Conservation (phyloP, 2,113 vertebrate genomes). For the Collichthys lucidus region DNA sequence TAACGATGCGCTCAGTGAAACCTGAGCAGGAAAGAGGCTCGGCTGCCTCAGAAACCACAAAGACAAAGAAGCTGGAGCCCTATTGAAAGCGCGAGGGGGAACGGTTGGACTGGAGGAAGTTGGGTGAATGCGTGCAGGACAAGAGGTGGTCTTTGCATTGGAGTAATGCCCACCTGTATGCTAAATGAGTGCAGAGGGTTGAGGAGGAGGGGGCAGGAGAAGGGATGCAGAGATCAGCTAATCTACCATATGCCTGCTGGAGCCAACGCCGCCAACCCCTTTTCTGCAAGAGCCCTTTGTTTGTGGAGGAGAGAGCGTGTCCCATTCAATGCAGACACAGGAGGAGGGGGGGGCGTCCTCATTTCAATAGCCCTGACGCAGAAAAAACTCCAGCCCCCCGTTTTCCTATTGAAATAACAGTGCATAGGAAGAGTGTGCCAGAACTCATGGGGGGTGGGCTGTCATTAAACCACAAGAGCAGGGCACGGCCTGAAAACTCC, state of each 20-base stretch:
- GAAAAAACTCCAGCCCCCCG: slow-evolving; percentile 43
- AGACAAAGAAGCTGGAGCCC: slow-evolving; percentile 26
- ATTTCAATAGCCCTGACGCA: slow-evolving; percentile 63
- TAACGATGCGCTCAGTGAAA: neutral
- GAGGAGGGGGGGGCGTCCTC: slow-evolving; percentile 56
- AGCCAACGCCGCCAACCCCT: slow-evolving; percentile 68
- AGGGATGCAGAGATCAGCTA: slow-evolving; percentile 47
- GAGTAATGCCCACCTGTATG: slow-evolving; percentile 90
- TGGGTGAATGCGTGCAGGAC: slow-evolving; percentile 33
- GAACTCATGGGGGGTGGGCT: slow-evolving; percentile 60
- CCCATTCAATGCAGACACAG: slow-evolving; percentile 65
- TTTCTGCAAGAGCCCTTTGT: slow-evolving; percentile 77
- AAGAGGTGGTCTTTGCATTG: slow-evolving; percentile 55
- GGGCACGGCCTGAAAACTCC: slow-evolving; percentile 30
- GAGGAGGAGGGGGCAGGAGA: neutral
- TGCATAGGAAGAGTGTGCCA: slow-evolving; percentile 79
- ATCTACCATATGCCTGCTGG: slow-evolving; percentile 82
- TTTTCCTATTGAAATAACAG: slow-evolving; percentile 62
- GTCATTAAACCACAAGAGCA: slow-evolving; percentile 43
- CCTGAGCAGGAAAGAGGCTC: neutral
- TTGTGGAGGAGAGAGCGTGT: slow-evolving; percentile 74
- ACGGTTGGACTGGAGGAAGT: slow-evolving; percentile 46
- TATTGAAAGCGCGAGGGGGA: slow-evolving; percentile 20
- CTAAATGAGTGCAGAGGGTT: slow-evolving; percentile 79
- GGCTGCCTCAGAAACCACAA: slow-evolving; percentile 13